Conservation (phyloP, 2,113 vertebrate genomes). For the Riparia riparia region DNA sequence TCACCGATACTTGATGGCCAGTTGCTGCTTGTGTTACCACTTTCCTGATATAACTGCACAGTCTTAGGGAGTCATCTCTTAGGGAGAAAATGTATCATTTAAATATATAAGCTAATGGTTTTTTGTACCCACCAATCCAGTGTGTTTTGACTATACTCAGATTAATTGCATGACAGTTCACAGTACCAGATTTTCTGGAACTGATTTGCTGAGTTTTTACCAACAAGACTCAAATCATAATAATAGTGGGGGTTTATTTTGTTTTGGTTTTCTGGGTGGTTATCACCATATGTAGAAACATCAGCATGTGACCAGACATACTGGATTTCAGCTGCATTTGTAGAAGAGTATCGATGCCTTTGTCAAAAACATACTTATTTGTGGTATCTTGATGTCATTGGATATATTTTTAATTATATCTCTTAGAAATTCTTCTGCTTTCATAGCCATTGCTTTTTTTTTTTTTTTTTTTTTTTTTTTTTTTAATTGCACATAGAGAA, state of each 20-base stretch:
- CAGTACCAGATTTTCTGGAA: not conserved
- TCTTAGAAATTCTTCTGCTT: not conserved
- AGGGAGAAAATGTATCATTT: not conserved
- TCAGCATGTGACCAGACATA: not conserved
- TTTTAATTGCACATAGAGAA: not conserved
- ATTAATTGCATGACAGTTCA: not conserved
- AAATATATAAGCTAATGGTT: not conserved
- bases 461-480: not conserved
- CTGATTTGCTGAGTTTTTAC: not conserved
- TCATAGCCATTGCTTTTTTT: rapidly evolving
- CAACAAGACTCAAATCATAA: not conserved
- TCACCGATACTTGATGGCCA: rapidly evolving
- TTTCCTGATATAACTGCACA: not conserved
- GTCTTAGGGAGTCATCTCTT: not conserved
- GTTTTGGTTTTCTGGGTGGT: not conserved
- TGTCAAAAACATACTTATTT: not conserved
- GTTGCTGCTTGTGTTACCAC: not conserved
- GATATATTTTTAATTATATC: not conserved
- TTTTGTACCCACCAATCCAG: not conserved
- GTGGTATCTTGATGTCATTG: not conserved
- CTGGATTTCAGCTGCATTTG: not conserved
- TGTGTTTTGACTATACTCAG: not conserved
- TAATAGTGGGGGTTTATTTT: not conserved
- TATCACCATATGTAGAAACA: not conserved
- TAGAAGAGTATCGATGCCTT: not conserved